A percentile compares a stretch with the other conserved stretches of the same genome.
These are phyloP conservation scores for Galbula dea DNA, from an alignment of 2,113 vertebrate genomes.

Conservation along the genomic window DNA sequence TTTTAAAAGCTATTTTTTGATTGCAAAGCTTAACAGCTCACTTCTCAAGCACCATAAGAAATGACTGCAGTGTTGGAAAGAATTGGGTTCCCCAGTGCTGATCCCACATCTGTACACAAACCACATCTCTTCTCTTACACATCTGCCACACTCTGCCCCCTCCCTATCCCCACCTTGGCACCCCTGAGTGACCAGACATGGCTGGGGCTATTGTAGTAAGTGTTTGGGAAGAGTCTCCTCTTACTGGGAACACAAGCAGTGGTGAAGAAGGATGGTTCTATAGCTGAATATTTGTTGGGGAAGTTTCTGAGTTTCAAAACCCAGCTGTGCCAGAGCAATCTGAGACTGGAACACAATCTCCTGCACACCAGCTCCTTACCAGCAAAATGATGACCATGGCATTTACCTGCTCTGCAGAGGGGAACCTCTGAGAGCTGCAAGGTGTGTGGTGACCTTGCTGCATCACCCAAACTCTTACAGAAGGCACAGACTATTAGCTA, in stretches of 20 bases:
- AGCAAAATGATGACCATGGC: background rate
- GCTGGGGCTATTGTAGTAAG: background rate
- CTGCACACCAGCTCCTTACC: background rate
- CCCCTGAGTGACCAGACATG: background rate
- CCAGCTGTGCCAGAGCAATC: background rate
- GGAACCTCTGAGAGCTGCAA: background rate
- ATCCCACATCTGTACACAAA: background rate
- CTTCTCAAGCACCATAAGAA: background rate
- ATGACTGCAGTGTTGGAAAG: background rate
- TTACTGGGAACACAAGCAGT: background rate
- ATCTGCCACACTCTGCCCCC: background rate
- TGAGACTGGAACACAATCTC: background rate
- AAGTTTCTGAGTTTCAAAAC: background rate
- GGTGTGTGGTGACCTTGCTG: background rate
- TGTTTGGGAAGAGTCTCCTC: background rate
- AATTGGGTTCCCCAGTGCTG: background rate
- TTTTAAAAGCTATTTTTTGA: background rate
- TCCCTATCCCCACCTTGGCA: background rate
- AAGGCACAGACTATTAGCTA: background rate
- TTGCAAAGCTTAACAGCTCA: background rate
- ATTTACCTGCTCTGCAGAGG: background rate
- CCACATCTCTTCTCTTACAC: background rate
- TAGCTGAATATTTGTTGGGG: background rate
- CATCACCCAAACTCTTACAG: background rate
- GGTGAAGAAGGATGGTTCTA: background rate